Evolutionary conservation across 2,797 vertebrate genomes (phyloP), one percentile per base, ranked within the genome.

Genomic region (Sebastes ruberrimus): DNA sequence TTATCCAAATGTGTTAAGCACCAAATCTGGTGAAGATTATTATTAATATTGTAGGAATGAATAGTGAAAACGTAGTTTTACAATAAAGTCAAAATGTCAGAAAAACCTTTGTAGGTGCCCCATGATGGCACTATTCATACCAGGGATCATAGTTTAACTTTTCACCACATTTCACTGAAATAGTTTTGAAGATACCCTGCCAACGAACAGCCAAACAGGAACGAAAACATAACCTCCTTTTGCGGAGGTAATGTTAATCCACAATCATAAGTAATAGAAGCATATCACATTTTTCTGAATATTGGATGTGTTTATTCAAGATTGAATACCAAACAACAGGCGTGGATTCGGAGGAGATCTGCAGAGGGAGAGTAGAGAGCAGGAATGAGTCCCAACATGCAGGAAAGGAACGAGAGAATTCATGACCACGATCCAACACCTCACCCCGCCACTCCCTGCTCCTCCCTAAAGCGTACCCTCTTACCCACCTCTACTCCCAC

Each of bases 371-470:
- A n/a, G 20, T 20, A n/a, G 18, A 64, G 64, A 52, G 67, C 28
- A 76, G 74, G 77, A 92, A 93, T 91, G 76, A 87, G 93, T 92
- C 81, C 81, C 72, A 68, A 92, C 92, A 83, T 78, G 93, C 69
- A 71, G 78, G 70, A 71, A 74, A 90, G 89, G 78, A 91, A 92
- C 77, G 81, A 87, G 71, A 81, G 66, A 81, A 83, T 87, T 88
- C 74, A n/a, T 76, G 77, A 83, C 25, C 61, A 76, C 68, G 64
- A 74, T 79, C 74, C 81, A 78, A 71, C 70, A 87, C 81, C 84
- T 85, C 83, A 68, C 55, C 82, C 80, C 7, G 69, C 88, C 93
- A 91, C 93, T 89, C 93, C 93, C 90, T 88, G 82, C 76, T 82
- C 79, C 89, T 91, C 90, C 88, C 63, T 32, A n/a, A 84, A 76